Evolutionary conservation across 37 sponge, comb jelly and placozoan genomes (phyloP).

Genomic region (Haliclona indistincta): DNA sequence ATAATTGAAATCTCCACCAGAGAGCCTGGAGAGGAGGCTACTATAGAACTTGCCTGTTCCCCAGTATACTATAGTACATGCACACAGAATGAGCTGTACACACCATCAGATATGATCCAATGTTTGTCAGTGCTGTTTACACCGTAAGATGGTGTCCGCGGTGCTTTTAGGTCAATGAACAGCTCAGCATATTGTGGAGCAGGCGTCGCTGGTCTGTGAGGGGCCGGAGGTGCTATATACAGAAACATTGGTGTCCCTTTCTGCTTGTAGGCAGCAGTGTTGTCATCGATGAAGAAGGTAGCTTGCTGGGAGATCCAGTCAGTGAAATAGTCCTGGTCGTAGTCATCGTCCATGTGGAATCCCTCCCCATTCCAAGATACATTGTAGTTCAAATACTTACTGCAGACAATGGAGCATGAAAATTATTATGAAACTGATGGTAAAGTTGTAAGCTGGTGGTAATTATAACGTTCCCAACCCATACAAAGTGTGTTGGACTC

Average conservation of each 20-base stretch:
- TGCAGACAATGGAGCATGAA: too few relatives aligned
- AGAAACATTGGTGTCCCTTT: conserved; percentile 65
- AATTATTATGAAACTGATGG: too few relatives aligned
- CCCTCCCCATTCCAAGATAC: conserved; percentile 73
- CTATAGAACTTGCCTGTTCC: too few relatives aligned
- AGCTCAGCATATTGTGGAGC: conserved; percentile 74
- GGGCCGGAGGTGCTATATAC: conserved; percentile 81
- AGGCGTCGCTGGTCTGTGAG: conserved; percentile 82
- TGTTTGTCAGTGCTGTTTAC: conserved; percentile 61
- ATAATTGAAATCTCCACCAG: too few relatives aligned
- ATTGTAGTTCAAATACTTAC: conserved; percentile 67
- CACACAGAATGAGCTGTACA: too few relatives aligned
- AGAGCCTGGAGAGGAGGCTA: too few relatives aligned
- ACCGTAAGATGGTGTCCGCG: conserved; percentile 72
- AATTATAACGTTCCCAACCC: too few relatives aligned
- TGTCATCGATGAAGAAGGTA: conserved; percentile 68
- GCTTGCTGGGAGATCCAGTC: conserved; percentile 67
- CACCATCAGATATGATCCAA: conserved; percentile 84
- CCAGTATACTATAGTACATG: too few relatives aligned
- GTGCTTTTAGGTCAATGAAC: conserved; percentile 60
- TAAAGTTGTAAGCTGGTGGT: too few relatives aligned
- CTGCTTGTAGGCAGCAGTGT: conserved; percentile 3
- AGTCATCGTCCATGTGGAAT: conserved; percentile 72
- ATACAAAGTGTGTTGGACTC: too few relatives aligned
- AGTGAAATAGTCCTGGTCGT: conserved; percentile 85